Conservation (phyloP, 2,888 invertebrate species). For the Beris chalybata region DNA sequence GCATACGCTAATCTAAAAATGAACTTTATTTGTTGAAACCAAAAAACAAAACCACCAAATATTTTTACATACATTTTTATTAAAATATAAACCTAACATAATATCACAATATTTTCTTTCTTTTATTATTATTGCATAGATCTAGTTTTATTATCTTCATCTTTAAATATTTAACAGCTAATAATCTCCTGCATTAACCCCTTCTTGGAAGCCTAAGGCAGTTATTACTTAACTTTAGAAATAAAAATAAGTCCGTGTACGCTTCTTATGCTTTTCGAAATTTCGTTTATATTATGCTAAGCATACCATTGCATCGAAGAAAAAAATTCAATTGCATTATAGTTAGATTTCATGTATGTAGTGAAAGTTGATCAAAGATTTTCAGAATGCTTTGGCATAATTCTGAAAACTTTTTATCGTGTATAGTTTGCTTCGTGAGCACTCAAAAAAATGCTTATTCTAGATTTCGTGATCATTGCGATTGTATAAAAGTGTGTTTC, state of each 20-base stretch:
- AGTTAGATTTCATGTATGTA: background rate
- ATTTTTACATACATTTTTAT: slow-evolving; percentile 16
- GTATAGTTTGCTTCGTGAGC: too few species aligned
- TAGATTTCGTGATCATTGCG: background rate
- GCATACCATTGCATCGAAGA: background rate
- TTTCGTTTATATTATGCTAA: background rate
- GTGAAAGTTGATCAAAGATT: too few species aligned
- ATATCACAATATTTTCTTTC: slow-evolving; percentile 35
- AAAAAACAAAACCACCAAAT: slow-evolving; percentile 4
- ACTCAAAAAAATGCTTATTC: background rate
- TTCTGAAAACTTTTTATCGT: too few species aligned
- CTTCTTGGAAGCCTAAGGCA: slow-evolving; percentile 20
- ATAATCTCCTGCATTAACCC: slow-evolving; percentile 12
- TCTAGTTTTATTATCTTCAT: slow-evolving; percentile 1
- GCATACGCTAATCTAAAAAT: too few species aligned
- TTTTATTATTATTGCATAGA: background rate
- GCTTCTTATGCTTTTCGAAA: background rate
- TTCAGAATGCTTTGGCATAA: too few species aligned
- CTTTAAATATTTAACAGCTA: slow-evolving; percentile 6
- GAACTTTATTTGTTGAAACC: too few species aligned
- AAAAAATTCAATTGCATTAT: background rate
- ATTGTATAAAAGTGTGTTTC: background rate
- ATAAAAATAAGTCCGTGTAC: background rate
- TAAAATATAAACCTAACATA: slow-evolving; percentile 30
- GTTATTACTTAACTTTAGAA: slow-evolving; percentile 1